These are phyloP conservation scores for Spermophilus dauricus DNA, from an alignment of 2,113 vertebrate species.

Conservation along the genomic window DNA sequence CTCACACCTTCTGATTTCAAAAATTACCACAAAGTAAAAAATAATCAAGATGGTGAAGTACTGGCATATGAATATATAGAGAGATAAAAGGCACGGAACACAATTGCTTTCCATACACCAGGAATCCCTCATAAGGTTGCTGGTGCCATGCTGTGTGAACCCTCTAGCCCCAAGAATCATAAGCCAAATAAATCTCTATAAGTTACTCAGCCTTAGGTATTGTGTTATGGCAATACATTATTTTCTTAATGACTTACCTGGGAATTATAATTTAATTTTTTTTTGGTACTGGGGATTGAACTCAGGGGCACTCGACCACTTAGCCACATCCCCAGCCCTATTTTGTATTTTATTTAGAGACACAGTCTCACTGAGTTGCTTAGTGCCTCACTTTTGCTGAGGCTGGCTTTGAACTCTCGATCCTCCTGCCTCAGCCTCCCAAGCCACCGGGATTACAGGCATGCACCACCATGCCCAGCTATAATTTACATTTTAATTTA, in stretches of 20 bases:
- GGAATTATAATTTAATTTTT: background rate
- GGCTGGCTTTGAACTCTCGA: too few species aligned
- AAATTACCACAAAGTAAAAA: background rate
- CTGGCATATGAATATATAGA: background rate
- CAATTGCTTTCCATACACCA: background rate
- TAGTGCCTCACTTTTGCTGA: too few species aligned
- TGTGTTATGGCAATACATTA: background rate
- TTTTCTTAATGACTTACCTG: background rate
- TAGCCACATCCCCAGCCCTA: too few species aligned
- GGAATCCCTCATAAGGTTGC: background rate
- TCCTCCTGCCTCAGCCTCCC: too few species aligned
- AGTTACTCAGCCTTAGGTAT: background rate
- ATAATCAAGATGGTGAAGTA: background rate
- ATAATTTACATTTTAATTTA: background rate
- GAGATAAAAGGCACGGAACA: background rate
- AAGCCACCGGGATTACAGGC: too few species aligned
- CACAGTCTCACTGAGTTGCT: too few species aligned
- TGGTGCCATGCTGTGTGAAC: background rate
- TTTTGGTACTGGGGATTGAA: too few species aligned
- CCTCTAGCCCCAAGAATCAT: background rate
- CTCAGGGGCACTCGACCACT: too few species aligned
- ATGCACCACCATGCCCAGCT: too few species aligned
- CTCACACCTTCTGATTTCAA: background rate
- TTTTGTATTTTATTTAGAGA: too few species aligned
- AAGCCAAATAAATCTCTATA: background rate